Evolutionary conservation across 2,888 invertebrate species (phyloP).

Genomic region (Cantharis rustica): DNA sequence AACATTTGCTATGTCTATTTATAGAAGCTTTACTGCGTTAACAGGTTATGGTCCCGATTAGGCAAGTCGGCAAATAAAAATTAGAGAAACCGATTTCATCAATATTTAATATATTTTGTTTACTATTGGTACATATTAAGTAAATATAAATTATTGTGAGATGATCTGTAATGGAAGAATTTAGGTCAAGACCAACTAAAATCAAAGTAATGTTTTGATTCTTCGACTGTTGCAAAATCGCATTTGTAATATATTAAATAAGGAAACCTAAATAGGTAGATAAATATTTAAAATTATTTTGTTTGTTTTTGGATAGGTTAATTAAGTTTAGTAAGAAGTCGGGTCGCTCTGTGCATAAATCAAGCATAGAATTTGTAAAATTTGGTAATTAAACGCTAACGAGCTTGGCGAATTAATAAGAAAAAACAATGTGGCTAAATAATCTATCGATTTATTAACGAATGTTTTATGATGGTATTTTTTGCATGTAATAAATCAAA

Average conservation of each 20-base stretch:
- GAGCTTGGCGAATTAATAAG: background rate
- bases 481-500: background rate
- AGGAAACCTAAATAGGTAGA: background rate
- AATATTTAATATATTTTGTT: background rate
- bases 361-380: background rate
- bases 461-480: background rate
- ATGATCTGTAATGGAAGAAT: background rate
- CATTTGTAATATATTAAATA: background rate
- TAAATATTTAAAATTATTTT: background rate
- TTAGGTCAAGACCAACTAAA: background rate
- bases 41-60: no score
- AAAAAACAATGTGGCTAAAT: background rate
- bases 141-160: background rate
- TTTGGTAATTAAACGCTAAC: background rate
- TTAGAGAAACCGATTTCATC: background rate
- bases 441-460: background rate
- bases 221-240: background rate
- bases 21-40: no score
- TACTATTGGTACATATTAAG: background rate
- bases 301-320: no score
- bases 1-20: no score
- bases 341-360: background rate
- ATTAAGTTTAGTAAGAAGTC: background rate
- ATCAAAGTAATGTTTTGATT: background rate
- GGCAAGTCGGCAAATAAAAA: background rate